phyloP scores from a whole-genome alignment of 2,888 invertebrate genomes.

The Nycteola revayana region DNA sequence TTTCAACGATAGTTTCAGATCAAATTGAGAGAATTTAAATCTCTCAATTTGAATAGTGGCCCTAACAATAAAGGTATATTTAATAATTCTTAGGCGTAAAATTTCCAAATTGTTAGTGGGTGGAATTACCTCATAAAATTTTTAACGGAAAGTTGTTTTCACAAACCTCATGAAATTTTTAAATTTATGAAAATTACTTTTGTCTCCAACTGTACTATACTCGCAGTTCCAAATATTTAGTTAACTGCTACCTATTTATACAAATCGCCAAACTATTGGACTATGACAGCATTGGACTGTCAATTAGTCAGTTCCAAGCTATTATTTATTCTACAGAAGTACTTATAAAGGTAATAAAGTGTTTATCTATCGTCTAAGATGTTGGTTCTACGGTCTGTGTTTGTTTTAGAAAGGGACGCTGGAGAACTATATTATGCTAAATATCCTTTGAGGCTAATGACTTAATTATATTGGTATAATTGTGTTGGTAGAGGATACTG shows the following conservation, averaged over 20 bases:
- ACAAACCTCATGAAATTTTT: too few species aligned
- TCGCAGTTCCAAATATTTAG: conserved; percentile 41
- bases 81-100: too few species aligned
- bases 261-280: conserved; percentile 63
- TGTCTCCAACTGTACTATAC: conserved; percentile 32
- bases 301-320: conserved; percentile 51
- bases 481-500: too few species aligned
- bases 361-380: conserved; percentile 42
- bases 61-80: too few species aligned
- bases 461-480: conserved; percentile 1
- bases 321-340: too few species aligned
- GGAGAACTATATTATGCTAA: conserved; percentile 7
- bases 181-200: too few species aligned
- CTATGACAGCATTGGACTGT: conserved; percentile 56
- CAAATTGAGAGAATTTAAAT: too few species aligned
- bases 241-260: conserved; percentile 48
- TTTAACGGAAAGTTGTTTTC: too few species aligned
- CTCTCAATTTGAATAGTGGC: too few species aligned
- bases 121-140: too few species aligned
- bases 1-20: too few species aligned
- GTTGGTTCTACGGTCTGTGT: conserved; percentile 41
- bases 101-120: too few species aligned
- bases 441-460: conserved; percentile 4
- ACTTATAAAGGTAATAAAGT: conserved; percentile 30
- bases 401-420: conserved; percentile 22